These are phyloP conservation scores for Bilobella aurantiaca DNA, from an alignment of 1,140 invertebrate species.

Conservation along the genomic window DNA sequence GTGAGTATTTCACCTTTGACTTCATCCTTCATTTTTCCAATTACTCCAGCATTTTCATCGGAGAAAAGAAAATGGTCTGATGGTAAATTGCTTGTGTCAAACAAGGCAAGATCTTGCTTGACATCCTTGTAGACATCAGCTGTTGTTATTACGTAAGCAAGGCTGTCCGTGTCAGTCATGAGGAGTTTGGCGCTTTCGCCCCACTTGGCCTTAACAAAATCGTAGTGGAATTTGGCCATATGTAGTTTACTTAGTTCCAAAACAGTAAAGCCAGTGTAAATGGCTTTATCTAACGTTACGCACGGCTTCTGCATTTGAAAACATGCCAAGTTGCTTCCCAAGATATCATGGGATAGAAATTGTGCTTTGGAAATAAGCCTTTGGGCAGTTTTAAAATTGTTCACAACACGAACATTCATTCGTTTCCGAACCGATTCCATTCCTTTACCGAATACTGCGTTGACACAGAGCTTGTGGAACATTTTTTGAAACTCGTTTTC, in stretches of 20 bases:
- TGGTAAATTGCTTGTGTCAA: constrained; percentile 19
- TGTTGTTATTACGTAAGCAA: constrained; percentile 16
- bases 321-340: neutral
- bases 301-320: constrained; percentile 1
- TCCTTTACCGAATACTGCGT: constrained; percentile 35
- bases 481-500: constrained; percentile 34
- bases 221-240: constrained; percentile 13
- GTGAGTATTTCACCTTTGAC: constrained; percentile 38
- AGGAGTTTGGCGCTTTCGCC: constrained; percentile 9
- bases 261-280: constrained; percentile 10
- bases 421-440: constrained; percentile 36
- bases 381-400: neutral
- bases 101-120: neutral
- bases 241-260: constrained; percentile 11
- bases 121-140: constrained; percentile 15
- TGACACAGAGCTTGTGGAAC: constrained; percentile 37
- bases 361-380: constrained; percentile 4
- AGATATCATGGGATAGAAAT: constrained; percentile 5
- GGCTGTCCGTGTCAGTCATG: constrained; percentile 18
- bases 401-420: constrained; percentile 5
- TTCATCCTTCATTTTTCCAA: constrained; percentile 47
- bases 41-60: constrained; percentile 42
- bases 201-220: constrained; percentile 11
- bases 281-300: constrained; percentile 10
- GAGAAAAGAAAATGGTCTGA: constrained; percentile 17